Percentiles rank a stretch among this genome's conserved stretches.
These are phyloP conservation scores for Camponotus vicinus DNA, from an alignment of 1,140 invertebrate genomes.

Conservation along the genomic window DNA sequence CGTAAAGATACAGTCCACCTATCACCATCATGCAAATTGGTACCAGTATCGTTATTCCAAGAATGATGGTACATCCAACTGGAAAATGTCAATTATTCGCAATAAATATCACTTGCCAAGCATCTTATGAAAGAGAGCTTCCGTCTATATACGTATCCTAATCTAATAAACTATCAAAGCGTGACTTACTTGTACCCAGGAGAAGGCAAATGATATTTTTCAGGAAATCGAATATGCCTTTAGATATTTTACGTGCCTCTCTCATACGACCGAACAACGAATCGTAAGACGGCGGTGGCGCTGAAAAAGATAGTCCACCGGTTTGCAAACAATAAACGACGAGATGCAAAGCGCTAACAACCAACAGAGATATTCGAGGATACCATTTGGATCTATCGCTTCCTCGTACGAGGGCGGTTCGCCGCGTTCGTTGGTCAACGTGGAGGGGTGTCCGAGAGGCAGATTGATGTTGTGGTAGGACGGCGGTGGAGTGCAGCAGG, in stretches of 20 bases:
- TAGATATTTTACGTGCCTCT: constrained; percentile 88
- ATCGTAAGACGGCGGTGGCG: constrained; percentile 90
- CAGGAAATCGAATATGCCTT: constrained; percentile 88
- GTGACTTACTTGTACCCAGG: constrained; percentile 88
- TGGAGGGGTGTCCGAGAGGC: constrained; percentile 75
- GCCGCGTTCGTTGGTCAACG: constrained; percentile 76
- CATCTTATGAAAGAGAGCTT: too few relatives aligned
- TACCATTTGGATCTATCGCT: constrained; percentile 88
- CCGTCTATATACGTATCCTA: not conserved
- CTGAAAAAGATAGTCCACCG: constrained; percentile 76
- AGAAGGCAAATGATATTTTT: constrained; percentile 88
- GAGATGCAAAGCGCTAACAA: not conserved
- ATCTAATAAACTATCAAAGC: not conserved
- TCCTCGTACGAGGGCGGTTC: constrained; percentile 88
- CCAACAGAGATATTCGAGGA: not conserved
- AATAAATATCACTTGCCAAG: not conserved
- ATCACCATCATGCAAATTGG: constrained; percentile 90
- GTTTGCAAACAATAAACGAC: constrained; percentile 65
- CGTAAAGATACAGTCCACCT: constrained; percentile 88
- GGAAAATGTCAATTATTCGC: constrained; percentile 69
- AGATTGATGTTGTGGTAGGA: constrained; percentile 80
- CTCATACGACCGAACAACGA: constrained; percentile 90
- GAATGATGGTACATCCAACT: constrained; percentile 89
- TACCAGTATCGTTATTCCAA: constrained; percentile 88
- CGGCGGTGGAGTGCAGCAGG: constrained; percentile 78